phyloP scores from a whole-genome alignment of 2,888 invertebrate genomes.

The Entomobrya proxima region DNA sequence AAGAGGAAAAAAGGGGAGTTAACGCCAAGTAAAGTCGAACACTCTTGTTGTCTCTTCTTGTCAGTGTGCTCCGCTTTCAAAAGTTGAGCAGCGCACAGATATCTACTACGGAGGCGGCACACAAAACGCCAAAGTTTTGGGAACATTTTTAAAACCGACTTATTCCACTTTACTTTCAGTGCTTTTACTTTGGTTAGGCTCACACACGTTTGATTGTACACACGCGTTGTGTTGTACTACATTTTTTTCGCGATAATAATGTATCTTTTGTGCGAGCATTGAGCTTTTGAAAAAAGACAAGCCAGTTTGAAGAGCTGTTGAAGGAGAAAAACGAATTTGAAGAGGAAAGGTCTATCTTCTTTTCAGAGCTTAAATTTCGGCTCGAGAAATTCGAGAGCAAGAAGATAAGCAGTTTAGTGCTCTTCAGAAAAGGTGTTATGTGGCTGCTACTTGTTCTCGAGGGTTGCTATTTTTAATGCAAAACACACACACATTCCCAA shows the following conservation, averaged over 20 bases:
- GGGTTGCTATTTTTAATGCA: slow-evolving; percentile 21
- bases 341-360: background rate
- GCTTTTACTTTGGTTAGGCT: background rate
- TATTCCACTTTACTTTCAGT: background rate
- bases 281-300: too few species aligned
- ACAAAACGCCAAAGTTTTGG: background rate
- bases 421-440: background rate
- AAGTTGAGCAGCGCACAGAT: background rate
- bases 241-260: too few species aligned
- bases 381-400: background rate
- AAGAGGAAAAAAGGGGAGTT: background rate
- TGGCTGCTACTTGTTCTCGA: too few species aligned
- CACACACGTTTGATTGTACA: background rate
- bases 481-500: slow-evolving; percentile 13
- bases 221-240: too few species aligned
- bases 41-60: background rate
- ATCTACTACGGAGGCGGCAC: too few species aligned
- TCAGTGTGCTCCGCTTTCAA: background rate
- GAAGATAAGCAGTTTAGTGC: background rate
- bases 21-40: background rate
- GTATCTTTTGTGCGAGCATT: too few species aligned
- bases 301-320: background rate
- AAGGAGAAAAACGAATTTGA: background rate
- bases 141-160: background rate
- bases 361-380: too few species aligned